Percentiles rank a stretch among this genome's conserved stretches.
Evolutionary conservation across 2,797 vertebrate species (phyloP).

Genomic region (Salarias fasciatus): DNA sequence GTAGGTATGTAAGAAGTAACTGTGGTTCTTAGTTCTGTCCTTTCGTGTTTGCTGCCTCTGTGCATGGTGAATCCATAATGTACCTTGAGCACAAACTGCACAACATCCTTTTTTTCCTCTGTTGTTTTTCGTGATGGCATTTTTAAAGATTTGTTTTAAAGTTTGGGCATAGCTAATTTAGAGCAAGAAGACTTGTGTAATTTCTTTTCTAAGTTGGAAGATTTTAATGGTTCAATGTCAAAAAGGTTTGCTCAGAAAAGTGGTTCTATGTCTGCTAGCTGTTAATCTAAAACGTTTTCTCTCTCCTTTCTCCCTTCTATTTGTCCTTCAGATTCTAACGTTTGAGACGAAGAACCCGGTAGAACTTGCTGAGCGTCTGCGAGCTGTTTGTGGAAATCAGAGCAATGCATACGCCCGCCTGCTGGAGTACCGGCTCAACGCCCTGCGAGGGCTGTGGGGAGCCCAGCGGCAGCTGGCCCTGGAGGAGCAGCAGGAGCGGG

Average conservation of each 20-base stretch:
- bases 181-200: no score
- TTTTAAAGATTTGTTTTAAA: slow-evolving; percentile 1
- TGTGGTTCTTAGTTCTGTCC: not conserved
- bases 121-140: no score
- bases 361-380: slow-evolving; percentile 93
- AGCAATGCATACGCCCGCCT: slow-evolving; percentile 98
- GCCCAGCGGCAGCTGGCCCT: slow-evolving; percentile 91
- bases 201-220: no score
- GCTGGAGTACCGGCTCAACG: slow-evolving; percentile 96
- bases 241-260: no score
- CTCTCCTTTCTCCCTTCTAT: not conserved
- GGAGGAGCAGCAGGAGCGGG: slow-evolving; percentile 87
- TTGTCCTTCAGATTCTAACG: slow-evolving; percentile 88
- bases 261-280: not conserved
- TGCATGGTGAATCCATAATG: not conserved
- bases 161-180: no score
- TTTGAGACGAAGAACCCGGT: slow-evolving; percentile 98
- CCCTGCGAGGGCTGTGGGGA: slow-evolving; percentile 96
- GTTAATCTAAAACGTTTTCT: not conserved
- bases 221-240: no score
- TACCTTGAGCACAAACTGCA: not conserved
- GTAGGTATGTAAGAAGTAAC: not conserved
- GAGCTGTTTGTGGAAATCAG: slow-evolving; percentile 97
- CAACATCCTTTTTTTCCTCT: not conserved
- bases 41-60: not conserved